Evolutionary conservation across 2,113 vertebrate genomes (phyloP).

Genomic region (Cervus canadensis): DNA sequence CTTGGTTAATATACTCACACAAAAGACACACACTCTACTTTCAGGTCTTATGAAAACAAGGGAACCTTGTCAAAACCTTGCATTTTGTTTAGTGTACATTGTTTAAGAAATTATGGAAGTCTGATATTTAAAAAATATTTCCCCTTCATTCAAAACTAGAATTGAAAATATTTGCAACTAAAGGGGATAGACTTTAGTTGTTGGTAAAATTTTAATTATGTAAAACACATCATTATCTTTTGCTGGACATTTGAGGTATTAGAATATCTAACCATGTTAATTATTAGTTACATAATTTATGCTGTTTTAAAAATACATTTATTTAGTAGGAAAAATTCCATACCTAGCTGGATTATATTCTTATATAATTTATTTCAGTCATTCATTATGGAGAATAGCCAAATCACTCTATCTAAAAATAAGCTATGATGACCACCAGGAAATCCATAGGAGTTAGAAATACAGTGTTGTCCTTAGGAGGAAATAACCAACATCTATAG

Average conservation of each 20-base stretch:
- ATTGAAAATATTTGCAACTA: not conserved
- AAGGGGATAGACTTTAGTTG: not conserved
- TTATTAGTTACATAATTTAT: not conserved
- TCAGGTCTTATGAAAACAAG: not conserved
- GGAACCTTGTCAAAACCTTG: not conserved
- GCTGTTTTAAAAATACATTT: not conserved
- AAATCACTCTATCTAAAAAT: not conserved
- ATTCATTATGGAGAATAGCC: not conserved
- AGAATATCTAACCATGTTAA: not conserved
- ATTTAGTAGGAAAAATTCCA: not conserved
- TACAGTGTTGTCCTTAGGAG: not conserved
- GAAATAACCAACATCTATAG: not conserved
- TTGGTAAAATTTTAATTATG: not conserved
- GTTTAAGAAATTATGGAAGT: slow-evolving; percentile 4
- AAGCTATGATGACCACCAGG: not conserved
- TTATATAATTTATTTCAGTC: not conserved
- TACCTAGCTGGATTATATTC: not conserved
- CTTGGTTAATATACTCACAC: not conserved
- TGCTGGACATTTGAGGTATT: not conserved
- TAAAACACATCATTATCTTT: not conserved
- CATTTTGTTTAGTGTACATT: not conserved
- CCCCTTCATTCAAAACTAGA: slow-evolving; percentile 5
- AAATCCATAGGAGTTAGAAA: not conserved
- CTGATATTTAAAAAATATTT: slow-evolving; percentile 10
- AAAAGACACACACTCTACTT: not conserved